Evolutionary conservation across 2,797 vertebrate species (phyloP).

Genomic region (Glyptemys insculpta): DNA sequence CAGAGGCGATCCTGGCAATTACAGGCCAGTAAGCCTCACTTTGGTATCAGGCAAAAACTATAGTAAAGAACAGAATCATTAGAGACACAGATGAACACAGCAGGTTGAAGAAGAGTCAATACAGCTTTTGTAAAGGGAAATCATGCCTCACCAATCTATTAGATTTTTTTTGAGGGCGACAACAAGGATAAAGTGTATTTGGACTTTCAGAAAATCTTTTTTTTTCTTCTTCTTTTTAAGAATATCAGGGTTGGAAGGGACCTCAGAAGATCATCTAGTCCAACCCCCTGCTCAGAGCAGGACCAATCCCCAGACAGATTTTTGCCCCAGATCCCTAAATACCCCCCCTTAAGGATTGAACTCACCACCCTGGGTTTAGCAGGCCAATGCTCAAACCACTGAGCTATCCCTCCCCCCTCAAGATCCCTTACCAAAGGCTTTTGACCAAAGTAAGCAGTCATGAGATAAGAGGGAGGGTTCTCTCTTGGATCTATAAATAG

Average conservation of each 20-base stretch:
- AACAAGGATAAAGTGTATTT: not conserved
- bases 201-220: not conserved
- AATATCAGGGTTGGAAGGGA: no score
- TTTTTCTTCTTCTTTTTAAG: no score
- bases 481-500: not conserved
- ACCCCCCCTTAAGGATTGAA: no score
- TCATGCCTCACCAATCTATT: not conserved
- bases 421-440: not conserved
- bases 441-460: not conserved
- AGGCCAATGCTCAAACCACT: no score
- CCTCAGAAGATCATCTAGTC: no score
- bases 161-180: not conserved
- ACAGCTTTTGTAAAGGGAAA: not conserved
- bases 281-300: no score
- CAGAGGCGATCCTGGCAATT: not conserved
- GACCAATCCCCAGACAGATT: no score
- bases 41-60: not conserved
- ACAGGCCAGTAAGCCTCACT: not conserved
- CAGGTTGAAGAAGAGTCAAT: not conserved
- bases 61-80: not conserved
- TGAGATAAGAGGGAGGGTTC: not conserved
- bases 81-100: not conserved
- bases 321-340: no score
- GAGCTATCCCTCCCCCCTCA: no score
- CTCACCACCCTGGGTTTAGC: no score